phyloP scores from a whole-genome alignment of 2,797 vertebrate species.

The Alauda arvensis region DNA sequence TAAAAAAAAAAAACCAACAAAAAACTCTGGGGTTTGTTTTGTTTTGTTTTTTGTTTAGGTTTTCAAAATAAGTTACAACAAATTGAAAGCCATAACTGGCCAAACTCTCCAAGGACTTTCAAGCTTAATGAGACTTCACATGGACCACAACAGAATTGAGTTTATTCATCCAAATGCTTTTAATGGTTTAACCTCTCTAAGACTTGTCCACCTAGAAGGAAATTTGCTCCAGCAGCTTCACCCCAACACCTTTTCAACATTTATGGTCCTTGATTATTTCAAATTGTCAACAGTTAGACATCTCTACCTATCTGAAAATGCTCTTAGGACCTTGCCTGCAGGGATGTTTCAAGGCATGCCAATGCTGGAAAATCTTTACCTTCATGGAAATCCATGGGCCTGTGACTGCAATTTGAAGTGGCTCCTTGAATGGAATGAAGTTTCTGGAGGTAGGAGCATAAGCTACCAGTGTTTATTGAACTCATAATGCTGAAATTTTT shows the following conservation, averaged over 20 bases:
- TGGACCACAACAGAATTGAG: slow-evolving; percentile 91
- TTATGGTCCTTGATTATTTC: slow-evolving; percentile 80
- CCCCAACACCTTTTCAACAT: slow-evolving; percentile 83
- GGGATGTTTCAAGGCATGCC: slow-evolving; percentile 75
- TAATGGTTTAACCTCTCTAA: slow-evolving; percentile 82
- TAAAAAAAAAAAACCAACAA: no score
- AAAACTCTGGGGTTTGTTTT: neutral
- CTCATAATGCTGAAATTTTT: neutral
- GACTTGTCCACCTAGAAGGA: slow-evolving; percentile 89
- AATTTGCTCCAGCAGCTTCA: slow-evolving; percentile 88
- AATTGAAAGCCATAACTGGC: slow-evolving; percentile 77
- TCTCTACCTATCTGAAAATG: slow-evolving; percentile 88
- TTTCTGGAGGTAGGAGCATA: slow-evolving; percentile 75
- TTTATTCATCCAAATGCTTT: slow-evolving; percentile 88
- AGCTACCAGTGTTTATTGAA: neutral
- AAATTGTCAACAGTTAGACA: slow-evolving; percentile 86
- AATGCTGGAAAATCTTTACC: slow-evolving; percentile 84
- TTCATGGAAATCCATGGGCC: slow-evolving; percentile 91
- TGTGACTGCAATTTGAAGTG: slow-evolving; percentile 86
- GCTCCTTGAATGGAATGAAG: slow-evolving; percentile 79
- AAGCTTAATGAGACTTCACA: slow-evolving; percentile 80
- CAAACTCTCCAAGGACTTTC: slow-evolving; percentile 82
- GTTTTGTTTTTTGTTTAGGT: slow-evolving; percentile 69
- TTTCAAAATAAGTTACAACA: slow-evolving; percentile 94
- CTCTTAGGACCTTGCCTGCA: slow-evolving; percentile 72